Evolutionary conservation across 2,888 invertebrate species (phyloP).

Genomic region (Drosophila neonasuta): DNA sequence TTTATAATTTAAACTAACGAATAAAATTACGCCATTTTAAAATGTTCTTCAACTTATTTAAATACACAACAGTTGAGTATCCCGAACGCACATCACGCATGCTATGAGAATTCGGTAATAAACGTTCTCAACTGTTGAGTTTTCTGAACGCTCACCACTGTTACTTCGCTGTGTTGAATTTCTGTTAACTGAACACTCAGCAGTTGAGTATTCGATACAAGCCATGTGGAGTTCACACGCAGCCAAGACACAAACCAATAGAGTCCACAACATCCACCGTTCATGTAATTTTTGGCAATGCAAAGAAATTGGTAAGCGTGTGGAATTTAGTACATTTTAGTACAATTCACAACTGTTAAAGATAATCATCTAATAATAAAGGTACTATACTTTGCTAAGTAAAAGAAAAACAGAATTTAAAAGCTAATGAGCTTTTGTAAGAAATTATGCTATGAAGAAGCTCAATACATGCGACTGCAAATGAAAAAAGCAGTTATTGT

Average conservation of each 20-base stretch:
- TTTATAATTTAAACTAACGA: no score
- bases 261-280: background rate
- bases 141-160: constrained; percentile 8
- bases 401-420: background rate
- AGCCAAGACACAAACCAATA: constrained; percentile 4
- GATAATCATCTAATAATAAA: background rate
- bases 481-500: no score
- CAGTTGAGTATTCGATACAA: background rate
- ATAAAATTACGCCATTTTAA: background rate
- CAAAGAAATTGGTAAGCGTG: background rate
- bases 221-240: background rate
- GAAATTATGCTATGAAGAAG: no score
- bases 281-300: background rate
- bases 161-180: background rate
- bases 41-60: background rate
- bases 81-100: background rate
- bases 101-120: background rate
- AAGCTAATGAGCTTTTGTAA: background rate
- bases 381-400: constrained; percentile 1
- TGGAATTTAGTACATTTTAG: background rate
- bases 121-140: constrained; percentile 23
- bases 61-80: background rate
- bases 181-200: background rate
- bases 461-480: no score
- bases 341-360: no score